These are phyloP conservation scores for Brachyrhaphis roseni DNA, from an alignment of 2,797 vertebrate species.

Conservation along the genomic window DNA sequence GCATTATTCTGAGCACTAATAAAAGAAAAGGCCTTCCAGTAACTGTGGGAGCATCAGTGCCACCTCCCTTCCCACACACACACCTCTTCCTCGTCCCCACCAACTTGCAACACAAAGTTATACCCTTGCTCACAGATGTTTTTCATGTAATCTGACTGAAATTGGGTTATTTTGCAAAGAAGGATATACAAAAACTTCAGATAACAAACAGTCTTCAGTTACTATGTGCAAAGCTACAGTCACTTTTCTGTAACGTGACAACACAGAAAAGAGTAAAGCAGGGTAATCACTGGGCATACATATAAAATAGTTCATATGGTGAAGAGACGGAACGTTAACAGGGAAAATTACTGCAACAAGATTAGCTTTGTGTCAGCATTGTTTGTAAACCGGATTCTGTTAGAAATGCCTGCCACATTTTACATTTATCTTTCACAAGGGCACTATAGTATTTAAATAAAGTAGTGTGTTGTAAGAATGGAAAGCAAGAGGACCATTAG, in stretches of 20 bases:
- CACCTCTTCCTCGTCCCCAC: no score
- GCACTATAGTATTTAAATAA: not conserved
- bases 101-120: no score
- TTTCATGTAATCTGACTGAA: not conserved
- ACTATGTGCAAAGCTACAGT: not conserved
- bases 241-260: not conserved
- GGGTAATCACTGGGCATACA: not conserved
- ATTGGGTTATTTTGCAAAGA: not conserved
- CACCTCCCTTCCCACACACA: no score
- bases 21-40: no score
- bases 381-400: not conserved
- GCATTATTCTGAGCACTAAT: no score
- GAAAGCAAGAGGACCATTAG: constrained; percentile 5
- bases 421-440: not conserved
- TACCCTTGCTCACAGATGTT: not conserved
- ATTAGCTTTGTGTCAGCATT: not conserved
- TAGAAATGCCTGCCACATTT: not conserved
- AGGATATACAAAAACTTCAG: not conserved
- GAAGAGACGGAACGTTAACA: not conserved
- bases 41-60: no score
- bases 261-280: not conserved
- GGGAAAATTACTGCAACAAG: not conserved
- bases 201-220: not conserved
- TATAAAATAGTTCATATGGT: not conserved
- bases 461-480: not conserved